Evolutionary conservation across 1,140 invertebrate species (phyloP).

Genomic region (Venturia canescens): DNA sequence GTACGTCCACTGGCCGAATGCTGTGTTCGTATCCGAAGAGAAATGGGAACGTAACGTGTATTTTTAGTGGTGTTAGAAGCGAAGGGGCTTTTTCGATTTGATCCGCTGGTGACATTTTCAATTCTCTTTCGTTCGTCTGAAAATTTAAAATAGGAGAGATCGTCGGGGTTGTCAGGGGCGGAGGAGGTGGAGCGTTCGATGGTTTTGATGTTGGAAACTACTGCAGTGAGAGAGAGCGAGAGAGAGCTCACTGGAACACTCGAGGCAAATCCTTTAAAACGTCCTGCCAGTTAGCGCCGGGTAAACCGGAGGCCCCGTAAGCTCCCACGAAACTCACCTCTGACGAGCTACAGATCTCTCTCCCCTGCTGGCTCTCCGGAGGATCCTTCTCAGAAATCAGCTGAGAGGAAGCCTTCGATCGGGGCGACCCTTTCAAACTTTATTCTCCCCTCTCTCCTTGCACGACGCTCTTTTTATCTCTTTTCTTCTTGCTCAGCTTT

Average conservation of each 20-base stretch:
- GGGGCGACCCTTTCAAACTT: slow-evolving; percentile 40
- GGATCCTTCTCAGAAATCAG: not conserved
- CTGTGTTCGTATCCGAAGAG: not conserved
- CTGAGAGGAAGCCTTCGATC: slow-evolving; percentile 26
- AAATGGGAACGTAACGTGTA: not conserved
- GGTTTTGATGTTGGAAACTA: slow-evolving; percentile 14
- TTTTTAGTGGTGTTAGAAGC: not conserved
- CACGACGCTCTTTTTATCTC: too few relatives aligned
- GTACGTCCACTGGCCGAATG: not conserved
- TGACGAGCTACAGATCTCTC: slow-evolving; percentile 10
- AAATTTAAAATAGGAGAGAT: slow-evolving; percentile 12
- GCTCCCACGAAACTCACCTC: slow-evolving; percentile 50
- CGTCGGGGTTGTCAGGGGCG: not conserved
- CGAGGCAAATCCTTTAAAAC: slow-evolving; percentile 57
- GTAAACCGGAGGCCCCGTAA: slow-evolving; percentile 41
- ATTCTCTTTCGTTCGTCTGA: not conserved
- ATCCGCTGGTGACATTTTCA: not conserved
- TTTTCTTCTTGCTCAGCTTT: too few relatives aligned
- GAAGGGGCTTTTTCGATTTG: slow-evolving; percentile 4
- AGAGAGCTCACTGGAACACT: slow-evolving; percentile 31
- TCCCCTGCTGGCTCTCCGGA: not conserved
- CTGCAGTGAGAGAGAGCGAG: not conserved
- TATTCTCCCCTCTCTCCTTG: not conserved
- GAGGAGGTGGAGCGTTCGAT: slow-evolving; percentile 13
- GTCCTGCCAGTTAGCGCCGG: slow-evolving; percentile 53